Conservation (phyloP, 2,888 invertebrate species). For the Oegoconia quadripuncta region DNA sequence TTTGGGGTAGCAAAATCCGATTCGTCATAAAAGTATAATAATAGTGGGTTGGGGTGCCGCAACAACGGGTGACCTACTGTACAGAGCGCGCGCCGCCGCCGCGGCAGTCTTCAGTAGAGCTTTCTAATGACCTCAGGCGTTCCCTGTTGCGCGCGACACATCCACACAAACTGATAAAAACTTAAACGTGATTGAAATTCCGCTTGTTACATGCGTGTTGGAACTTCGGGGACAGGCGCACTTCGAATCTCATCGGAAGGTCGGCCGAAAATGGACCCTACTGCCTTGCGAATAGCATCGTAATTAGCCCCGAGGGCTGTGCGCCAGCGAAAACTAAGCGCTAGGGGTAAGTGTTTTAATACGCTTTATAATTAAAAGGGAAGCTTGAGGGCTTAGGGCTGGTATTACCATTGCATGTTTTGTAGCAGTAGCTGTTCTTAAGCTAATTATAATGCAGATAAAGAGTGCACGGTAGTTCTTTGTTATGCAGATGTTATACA, state of each 20-base stretch:
- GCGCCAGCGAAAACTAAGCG: constrained; percentile 24
- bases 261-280: constrained; percentile 66
- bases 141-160: constrained; percentile 58
- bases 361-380: constrained; percentile 16
- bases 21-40: constrained; percentile 79
- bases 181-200: constrained; percentile 49
- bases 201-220: constrained; percentile 50
- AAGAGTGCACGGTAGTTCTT: no score
- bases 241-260: constrained; percentile 31
- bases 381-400: constrained; percentile 3
- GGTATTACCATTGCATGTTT: constrained; percentile 8
- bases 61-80: constrained; percentile 69
- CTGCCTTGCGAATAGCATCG: constrained; percentile 52
- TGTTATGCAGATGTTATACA: no score
- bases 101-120: constrained; percentile 75
- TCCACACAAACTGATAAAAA: constrained; percentile 49
- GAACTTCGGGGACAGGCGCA: constrained; percentile 55
- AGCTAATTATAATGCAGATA: no score
- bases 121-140: constrained; percentile 78
- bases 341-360: constrained; percentile 19
- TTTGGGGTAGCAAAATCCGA: constrained; percentile 67
- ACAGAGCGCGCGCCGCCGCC: constrained; percentile 63
- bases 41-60: constrained; percentile 76
- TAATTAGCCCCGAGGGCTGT: constrained; percentile 55
- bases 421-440: no score